phyloP scores from a whole-genome alignment of 2,113 vertebrate genomes.

The Xerus inauris region DNA sequence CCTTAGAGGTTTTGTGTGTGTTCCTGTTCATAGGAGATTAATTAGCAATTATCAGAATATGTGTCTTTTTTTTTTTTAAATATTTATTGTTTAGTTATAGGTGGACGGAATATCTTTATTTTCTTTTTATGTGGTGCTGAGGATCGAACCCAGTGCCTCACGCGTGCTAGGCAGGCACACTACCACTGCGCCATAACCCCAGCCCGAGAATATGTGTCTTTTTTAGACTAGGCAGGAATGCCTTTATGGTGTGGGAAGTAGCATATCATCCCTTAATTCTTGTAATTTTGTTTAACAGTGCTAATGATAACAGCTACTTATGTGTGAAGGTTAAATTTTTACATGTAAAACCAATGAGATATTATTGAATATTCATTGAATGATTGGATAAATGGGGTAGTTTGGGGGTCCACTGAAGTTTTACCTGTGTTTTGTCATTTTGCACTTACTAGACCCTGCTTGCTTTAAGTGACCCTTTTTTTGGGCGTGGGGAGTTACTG shows the following conservation, averaged over 20 bases:
- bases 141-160: no score
- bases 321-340: constrained; percentile 11
- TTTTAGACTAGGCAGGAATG: neutral
- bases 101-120: no score
- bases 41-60: no score
- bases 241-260: neutral
- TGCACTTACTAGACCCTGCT: neutral
- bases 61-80: no score
- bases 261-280: neutral
- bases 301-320: neutral
- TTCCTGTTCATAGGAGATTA: neutral
- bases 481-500: no score
- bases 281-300: neutral
- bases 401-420: neutral
- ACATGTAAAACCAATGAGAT: neutral
- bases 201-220: no score
- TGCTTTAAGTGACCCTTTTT: neutral
- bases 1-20: neutral
- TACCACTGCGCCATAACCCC: no score
- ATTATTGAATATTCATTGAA: neutral
- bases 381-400: neutral
- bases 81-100: no score
- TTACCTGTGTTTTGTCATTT: neutral
- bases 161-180: no score
- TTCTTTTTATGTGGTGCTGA: no score